These are phyloP conservation scores for Oscheius sp. DNA, from an alignment of 2,888 invertebrate genomes.

Conservation along the genomic window DNA sequence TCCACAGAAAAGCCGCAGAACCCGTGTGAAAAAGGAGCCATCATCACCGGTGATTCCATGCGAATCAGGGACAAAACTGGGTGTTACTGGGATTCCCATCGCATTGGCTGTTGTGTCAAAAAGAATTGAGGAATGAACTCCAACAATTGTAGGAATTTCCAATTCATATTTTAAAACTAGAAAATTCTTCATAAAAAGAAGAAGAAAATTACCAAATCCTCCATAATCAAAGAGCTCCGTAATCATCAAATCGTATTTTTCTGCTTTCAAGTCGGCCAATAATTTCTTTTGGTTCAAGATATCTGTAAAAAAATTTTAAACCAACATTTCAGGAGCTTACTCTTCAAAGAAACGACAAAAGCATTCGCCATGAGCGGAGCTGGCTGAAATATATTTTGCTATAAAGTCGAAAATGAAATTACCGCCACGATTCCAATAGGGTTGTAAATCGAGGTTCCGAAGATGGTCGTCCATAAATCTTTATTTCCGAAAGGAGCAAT, in stretches of 20 bases:
- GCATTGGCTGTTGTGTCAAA: constrained; percentile 42
- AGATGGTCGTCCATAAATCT: constrained; percentile 4
- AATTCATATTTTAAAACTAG: constrained; percentile 41
- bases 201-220: constrained; percentile 10
- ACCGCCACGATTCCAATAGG: constrained; percentile 5
- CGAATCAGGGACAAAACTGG: constrained; percentile 47
- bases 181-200: background rate
- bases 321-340: background rate
- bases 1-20: constrained; percentile 37
- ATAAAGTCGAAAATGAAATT: background rate
- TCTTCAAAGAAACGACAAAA: background rate
- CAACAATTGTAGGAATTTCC: constrained; percentile 40
- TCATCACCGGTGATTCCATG: constrained; percentile 40
- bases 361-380: background rate
- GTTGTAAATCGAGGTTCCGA: background rate
- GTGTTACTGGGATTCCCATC: constrained; percentile 41
- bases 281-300: constrained; percentile 13
- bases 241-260: constrained; percentile 23
- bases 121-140: constrained; percentile 39
- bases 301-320: background rate
- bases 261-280: background rate
- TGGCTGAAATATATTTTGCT: background rate
- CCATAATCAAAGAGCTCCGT: constrained; percentile 27
- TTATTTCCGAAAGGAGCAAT: background rate
- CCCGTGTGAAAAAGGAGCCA: constrained; percentile 26